Evolutionary conservation across 2,797 vertebrate species (phyloP), one percentile per base, ranked within the genome.

Genomic region (Podarcis siculus): DNA sequence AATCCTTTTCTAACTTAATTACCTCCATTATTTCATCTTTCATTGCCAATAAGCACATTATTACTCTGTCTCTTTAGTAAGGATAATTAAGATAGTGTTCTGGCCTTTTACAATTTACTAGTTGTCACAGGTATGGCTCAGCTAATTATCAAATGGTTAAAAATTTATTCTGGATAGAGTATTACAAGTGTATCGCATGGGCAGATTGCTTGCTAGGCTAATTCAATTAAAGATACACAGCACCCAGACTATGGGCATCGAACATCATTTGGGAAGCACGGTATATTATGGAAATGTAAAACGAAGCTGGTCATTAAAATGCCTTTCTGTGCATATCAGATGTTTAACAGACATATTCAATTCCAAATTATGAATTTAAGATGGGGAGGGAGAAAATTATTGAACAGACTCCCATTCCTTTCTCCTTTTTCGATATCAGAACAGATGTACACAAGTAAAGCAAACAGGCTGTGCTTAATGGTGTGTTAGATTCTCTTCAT

Each of bases 131-230:
- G 95, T 94, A 91, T 87, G 92, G 92, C 89, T 93, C 91, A 93
- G 93, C 93, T 95, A 95, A 95, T 96, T 94, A 93, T 93, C 91
- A 91, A 95, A 95, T 86, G 90, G 94, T 94, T 95, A 95, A 96
- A 94, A 94, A 88, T 93, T 88, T 92, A 90, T 92, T 92, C 93
- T 89, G 25, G 77, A 82, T 94, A 92, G 91, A 93, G 82, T 84
- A 83, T 87, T 82, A 89, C 88, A 84, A 90, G 83, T 45, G 87
- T 58, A 88, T 86, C 83, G 13, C 69, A 92, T 82, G 71, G 76
- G 79, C 71, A 86, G 87, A 90, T 93, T 87, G 37, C 79, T 85
- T 90, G 79, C 66, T 86, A 90, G 87, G 76, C 86, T 83, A 84
- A 82, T 92, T 93, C 93, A 92, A 76, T 87, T 91, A 92, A 81